Base-by-base conservation (phyloP, 2,888 invertebrate genomes). In the Taphrorychus bicolor region DNA sequence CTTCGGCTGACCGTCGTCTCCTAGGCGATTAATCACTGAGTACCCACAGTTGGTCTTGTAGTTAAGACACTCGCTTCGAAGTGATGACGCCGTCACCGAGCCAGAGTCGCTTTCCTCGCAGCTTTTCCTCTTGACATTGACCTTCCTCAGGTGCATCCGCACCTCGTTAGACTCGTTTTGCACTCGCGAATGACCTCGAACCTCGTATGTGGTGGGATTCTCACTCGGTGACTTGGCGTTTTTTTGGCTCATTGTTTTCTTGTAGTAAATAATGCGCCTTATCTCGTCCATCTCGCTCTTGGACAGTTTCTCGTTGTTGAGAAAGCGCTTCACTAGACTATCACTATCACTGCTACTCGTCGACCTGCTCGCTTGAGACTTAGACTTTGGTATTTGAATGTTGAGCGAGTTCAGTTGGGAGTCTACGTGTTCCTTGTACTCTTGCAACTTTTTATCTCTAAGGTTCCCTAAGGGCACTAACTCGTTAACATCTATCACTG, bases 361-460 rank as follows among this genome's bases (percentile, higher is more conserved):
- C 24, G 57, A 41, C 9, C 17, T 41, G 21, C 21, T 22, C 14
- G 1, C n/a, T 32, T 75, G 73, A 4, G 59, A 65, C 24, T 68
- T 60, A 18, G 58, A 19, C 62, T 72, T 74, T 3, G 78, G 78
- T 49, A 79, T 79, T 66, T 77, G 73, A 11, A 79, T 73, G 54
- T 75, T 77, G n/a, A 79, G 69, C 4, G 76, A 75, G 67, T 74
- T 78, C 41, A 79, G 68, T 60, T 79, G 77, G 2, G 74, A 76
- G 62, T 79, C 77, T 5, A 79, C 76, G 69, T 75, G 75, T 17
- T 77, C 76, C 69, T 77, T 78, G 71, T 78, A 78, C 52, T 72
- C 73, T 63, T 77, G 75, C 23, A 79, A 64, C 7, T 70, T 73
- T 57, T 74, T 75, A 64, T 77, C 76, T 53, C 48, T 64, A 21